A percentile compares a stretch with the other conserved stretches of the same genome.
Conservation (phyloP, 2,113 vertebrate species). For the Phyllopteryx taeniolatus region DNA sequence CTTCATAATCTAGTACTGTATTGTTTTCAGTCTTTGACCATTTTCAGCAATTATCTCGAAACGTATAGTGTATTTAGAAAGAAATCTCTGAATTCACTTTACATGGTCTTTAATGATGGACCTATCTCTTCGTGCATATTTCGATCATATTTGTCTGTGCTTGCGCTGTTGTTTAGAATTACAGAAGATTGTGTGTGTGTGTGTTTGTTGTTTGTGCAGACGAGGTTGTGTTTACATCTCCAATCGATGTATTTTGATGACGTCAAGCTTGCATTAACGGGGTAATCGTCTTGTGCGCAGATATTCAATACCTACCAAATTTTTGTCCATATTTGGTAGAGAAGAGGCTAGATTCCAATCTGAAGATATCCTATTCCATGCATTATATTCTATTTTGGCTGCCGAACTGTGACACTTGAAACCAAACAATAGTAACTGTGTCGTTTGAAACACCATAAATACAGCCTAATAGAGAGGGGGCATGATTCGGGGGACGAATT, state of each 20-base stretch:
- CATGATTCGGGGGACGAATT: too few species aligned
- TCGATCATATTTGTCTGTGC: neutral
- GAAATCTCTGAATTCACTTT: neutral
- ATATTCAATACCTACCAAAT: neutral
- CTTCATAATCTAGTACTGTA: too few species aligned
- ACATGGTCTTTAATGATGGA: too few species aligned
- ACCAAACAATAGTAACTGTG: too few species aligned
- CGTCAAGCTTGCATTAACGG: neutral
- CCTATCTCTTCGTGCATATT: too few species aligned
- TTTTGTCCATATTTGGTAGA: neutral
- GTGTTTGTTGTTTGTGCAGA: neutral
- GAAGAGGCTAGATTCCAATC: neutral
- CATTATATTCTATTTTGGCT: neutral
- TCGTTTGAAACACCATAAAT: neutral
- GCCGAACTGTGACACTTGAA: neutral
- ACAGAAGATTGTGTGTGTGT: neutral
- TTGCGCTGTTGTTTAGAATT: neutral
- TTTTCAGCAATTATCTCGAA: too few species aligned
- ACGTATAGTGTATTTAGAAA: too few species aligned
- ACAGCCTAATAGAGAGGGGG: neutral
- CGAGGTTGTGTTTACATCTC: neutral
- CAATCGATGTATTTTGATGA: neutral
- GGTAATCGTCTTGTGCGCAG: neutral
- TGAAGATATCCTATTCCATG: neutral
- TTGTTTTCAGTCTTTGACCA: too few species aligned